A percentile compares a stretch with the other conserved stretches of the same genome.
Evolutionary conservation across 2,113 vertebrate genomes (phyloP).

Genomic region (Mionectes macconnelli): DNA sequence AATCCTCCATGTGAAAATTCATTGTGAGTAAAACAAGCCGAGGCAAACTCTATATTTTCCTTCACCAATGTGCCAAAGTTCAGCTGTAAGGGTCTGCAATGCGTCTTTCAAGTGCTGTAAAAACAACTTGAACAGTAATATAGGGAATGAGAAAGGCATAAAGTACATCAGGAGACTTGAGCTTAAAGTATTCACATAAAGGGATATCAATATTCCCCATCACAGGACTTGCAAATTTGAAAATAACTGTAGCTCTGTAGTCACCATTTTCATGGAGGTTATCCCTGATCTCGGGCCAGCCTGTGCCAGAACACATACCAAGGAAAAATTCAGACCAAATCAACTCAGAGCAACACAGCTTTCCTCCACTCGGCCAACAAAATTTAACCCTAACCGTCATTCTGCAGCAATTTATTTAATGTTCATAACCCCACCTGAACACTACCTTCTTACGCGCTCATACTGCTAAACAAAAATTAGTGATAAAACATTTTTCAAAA

Average conservation of each 20-base stretch:
- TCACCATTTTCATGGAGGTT: neutral
- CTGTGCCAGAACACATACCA: neutral
- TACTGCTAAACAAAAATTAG: neutral
- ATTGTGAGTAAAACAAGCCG: constrained; percentile 22
- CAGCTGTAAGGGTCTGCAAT: neutral
- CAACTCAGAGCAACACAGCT: neutral
- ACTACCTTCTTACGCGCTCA: neutral
- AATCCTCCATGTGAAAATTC: neutral
- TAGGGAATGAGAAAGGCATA: neutral
- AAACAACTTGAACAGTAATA: neutral
- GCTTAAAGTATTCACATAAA: neutral
- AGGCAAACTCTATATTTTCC: neutral
- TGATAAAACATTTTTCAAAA: neutral
- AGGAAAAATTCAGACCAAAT: neutral
- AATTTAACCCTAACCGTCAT: neutral
- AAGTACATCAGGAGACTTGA: neutral
- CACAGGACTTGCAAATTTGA: neutral
- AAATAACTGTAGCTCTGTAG: neutral
- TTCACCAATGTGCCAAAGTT: neutral
- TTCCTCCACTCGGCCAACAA: neutral
- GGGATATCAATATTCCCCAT: neutral
- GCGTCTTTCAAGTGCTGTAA: neutral
- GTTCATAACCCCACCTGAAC: neutral
- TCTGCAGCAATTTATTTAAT: neutral
- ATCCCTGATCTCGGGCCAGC: neutral